Percentiles rank a stretch among this genome's conserved stretches.
Evolutionary conservation across 2,888 invertebrate genomes (phyloP).

Genomic region (Charanyca ferruginea): DNA sequence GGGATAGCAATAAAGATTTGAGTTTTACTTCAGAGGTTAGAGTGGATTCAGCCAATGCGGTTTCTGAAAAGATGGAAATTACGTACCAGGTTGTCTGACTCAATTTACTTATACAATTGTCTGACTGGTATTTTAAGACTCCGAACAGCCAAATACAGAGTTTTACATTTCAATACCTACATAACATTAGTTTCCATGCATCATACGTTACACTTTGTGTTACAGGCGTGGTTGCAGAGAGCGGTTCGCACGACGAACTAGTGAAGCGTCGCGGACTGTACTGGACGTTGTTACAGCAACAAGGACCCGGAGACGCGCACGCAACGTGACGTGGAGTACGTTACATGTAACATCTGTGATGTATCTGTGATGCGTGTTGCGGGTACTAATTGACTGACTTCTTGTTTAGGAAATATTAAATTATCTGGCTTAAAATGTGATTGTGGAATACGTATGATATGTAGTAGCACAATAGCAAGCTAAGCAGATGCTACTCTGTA

Average conservation of each 20-base stretch:
- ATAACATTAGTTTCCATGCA: not conserved
- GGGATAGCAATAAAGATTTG: no score
- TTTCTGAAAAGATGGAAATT: no score
- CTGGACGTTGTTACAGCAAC: constrained; percentile 82
- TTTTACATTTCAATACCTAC: not conserved
- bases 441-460: not conserved
- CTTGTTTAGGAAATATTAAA: constrained; percentile 3
- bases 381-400: constrained; percentile 38
- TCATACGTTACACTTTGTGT: not conserved
- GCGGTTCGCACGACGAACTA: constrained; percentile 82
- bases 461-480: not conserved
- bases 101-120: no score
- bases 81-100: no score
- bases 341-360: constrained; percentile 4
- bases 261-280: constrained; percentile 79
- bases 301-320: constrained; percentile 66
- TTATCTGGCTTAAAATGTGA: not conserved
- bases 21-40: no score
- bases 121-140: no score
- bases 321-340: constrained; percentile 30
- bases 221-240: constrained; percentile 83
- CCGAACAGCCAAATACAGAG: no score
- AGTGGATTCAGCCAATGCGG: no score
- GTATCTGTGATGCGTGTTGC: constrained; percentile 15
- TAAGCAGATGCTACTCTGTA: not conserved